Conservation (phyloP, 1,140 invertebrate genomes). For the Phenacoccus solenopsis region DNA sequence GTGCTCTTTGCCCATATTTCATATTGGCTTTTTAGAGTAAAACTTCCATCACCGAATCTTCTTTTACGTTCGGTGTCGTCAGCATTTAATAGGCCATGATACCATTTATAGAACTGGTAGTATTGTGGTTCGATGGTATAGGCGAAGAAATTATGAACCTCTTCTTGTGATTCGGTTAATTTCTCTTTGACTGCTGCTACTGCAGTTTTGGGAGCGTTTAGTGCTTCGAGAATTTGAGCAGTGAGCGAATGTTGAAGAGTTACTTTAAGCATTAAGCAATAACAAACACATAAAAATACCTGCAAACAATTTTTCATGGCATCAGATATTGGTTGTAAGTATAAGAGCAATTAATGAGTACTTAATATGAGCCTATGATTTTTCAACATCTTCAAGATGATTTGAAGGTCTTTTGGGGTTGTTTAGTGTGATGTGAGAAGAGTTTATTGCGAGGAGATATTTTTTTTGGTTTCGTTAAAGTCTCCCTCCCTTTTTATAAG, state of each 20-base stretch:
- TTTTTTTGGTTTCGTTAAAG: no score
- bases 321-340: no score
- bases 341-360: no score
- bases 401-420: no score
- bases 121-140: background rate
- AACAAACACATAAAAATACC: background rate
- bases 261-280: background rate
- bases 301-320: background rate
- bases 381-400: no score
- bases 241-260: background rate
- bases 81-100: background rate
- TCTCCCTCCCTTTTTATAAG: no score
- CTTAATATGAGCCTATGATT: no score
- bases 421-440: no score
- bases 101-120: background rate
- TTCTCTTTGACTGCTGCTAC: background rate
- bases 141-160: background rate
- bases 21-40: background rate
- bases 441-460: no score
- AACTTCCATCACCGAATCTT: background rate
- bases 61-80: background rate
- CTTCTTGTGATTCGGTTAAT: background rate
- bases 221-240: background rate
- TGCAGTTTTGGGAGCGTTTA: background rate
- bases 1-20: background rate